These are phyloP conservation scores for Eilema griseolum DNA, from an alignment of 2,888 invertebrate species.

Conservation along the genomic window DNA sequence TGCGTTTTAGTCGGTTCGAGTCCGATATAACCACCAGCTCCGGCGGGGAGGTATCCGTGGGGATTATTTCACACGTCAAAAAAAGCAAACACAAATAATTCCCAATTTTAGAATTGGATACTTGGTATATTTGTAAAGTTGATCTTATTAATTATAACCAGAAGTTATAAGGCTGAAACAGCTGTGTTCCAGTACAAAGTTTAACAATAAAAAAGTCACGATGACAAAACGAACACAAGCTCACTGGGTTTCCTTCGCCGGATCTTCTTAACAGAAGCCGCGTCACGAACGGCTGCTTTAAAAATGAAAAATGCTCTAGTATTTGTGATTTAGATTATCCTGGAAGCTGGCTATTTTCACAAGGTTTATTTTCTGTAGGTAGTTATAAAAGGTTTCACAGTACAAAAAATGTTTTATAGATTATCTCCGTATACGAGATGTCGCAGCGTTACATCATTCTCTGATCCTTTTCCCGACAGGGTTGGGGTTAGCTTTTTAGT, in stretches of 20 bases:
- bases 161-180: background rate
- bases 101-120: too few relatives aligned
- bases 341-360: background rate
- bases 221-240: background rate
- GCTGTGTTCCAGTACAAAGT: background rate
- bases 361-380: background rate
- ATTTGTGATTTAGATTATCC: background rate
- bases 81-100: too few relatives aligned
- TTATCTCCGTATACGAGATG: too few relatives aligned
- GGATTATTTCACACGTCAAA: too few relatives aligned
- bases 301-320: slow-evolving; percentile 1
- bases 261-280: background rate
- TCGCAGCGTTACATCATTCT: too few relatives aligned
- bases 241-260: background rate
- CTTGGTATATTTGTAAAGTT: background rate
- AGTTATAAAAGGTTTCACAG: background rate
- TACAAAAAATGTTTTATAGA: background rate
- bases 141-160: background rate
- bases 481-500: too few relatives aligned
- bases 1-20: too few relatives aligned
- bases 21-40: too few relatives aligned
- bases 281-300: background rate
- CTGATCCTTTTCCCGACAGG: too few relatives aligned
- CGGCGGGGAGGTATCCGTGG: too few relatives aligned
- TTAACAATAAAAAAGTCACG: background rate